phyloP scores from a whole-genome alignment of 2,113 vertebrate species.

The Pomatostomus ruficeps region DNA sequence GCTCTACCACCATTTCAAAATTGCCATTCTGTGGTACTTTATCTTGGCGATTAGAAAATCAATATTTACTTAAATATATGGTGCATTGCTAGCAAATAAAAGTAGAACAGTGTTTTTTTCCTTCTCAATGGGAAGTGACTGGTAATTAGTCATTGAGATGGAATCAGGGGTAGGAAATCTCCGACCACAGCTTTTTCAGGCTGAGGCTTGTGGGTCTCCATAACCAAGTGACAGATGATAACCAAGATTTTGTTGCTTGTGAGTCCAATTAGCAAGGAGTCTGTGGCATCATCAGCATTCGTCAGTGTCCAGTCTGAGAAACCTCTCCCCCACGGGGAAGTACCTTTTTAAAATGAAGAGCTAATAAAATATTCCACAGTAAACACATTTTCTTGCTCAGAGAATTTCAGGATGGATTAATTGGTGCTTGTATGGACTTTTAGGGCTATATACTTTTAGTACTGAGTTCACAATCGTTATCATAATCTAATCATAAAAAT shows the following conservation, averaged over 20 bases:
- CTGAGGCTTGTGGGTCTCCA: neutral
- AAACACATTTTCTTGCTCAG: constrained; percentile 29
- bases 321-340: neutral
- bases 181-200: neutral
- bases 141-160: constrained; percentile 31
- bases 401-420: constrained; percentile 14
- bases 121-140: neutral
- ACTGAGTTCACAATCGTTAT: constrained; percentile 2
- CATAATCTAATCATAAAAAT: constrained; percentile 53
- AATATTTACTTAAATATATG: constrained; percentile 56
- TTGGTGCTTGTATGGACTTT: constrained; percentile 14
- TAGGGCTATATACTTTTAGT: constrained; percentile 31
- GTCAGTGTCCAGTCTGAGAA: neutral
- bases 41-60: constrained; percentile 49
- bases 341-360: neutral
- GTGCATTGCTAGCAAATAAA: constrained; percentile 39
- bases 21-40: constrained; percentile 1
- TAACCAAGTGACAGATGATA: neutral
- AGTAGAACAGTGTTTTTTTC: neutral
- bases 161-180: neutral
- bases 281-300: neutral
- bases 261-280: neutral
- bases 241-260: neutral
- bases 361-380: constrained; percentile 33
- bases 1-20: neutral